phyloP scores from a whole-genome alignment of 2,113 vertebrate species.

The Sisor rabdophorus region DNA sequence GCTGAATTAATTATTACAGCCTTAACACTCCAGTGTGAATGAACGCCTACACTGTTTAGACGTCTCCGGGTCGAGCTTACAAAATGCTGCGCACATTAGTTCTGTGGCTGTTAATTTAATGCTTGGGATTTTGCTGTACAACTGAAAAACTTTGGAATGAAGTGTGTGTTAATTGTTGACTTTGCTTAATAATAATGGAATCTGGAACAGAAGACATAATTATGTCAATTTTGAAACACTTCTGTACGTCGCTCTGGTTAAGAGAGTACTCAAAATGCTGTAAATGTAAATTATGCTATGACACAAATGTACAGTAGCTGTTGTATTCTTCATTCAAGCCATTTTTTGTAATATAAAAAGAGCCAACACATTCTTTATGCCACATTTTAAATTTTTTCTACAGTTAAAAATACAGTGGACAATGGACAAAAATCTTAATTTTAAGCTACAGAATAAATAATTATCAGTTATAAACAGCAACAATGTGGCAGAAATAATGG shows the following conservation, averaged over 20 bases:
- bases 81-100: background rate
- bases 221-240: too few relatives aligned
- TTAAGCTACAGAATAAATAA: background rate
- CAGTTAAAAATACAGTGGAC: background rate
- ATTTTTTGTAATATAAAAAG: background rate
- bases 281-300: background rate
- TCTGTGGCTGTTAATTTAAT: slow-evolving; percentile 5
- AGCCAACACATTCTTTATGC: background rate
- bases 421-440: background rate
- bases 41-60: slow-evolving; percentile 19
- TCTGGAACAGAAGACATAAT: too few relatives aligned
- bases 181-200: background rate
- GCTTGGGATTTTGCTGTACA: background rate
- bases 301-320: background rate
- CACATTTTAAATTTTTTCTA: background rate
- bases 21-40: slow-evolving; percentile 21
- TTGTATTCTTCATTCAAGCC: background rate
- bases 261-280: too few relatives aligned
- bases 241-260: too few relatives aligned
- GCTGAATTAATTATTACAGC: slow-evolving; percentile 19
- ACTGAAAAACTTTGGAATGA: background rate
- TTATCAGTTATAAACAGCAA: background rate
- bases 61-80: background rate
- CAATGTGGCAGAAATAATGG: background rate
- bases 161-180: background rate